Base-by-base conservation (phyloP, 1,140 invertebrate genomes). In the Oncopodura yosiiana region DNA sequence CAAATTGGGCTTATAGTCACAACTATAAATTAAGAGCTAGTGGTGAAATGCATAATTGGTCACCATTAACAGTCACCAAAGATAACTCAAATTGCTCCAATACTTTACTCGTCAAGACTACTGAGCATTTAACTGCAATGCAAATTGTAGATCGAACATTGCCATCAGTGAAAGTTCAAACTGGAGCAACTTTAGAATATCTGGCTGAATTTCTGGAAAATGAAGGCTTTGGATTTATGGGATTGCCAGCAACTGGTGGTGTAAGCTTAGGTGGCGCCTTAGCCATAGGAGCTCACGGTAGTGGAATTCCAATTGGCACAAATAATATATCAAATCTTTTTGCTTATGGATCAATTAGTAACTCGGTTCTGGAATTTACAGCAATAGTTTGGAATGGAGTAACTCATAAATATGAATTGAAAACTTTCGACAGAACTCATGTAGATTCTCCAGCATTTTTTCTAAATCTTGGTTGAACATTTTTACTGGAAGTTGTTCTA, bases 1-100 rank as follows among this genome's bases (percentile, higher is more conserved):
- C 51, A 3, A 61, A 57, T 39, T 61, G 55, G 54, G 60, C 55
- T 3, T 18, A 32, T 18, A 18, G 23, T 8, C 23, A 51, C 24
- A 34, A 37, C 14, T 50, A 45, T 23, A 54, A 37, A 8, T 14
- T 57, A 9, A 27, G 55, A 14, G 29, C 38, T 6, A 41, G 6
- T 41, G 38, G 38, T 41, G 5, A 41, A 6, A 6, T 6, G 16
- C 38, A 41, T 41, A 16, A 8, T 9, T 41, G 38, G 38, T 8
- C 38, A 6, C 38, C 38, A 14, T 6, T 41, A 14, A 41, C 38
- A 6, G 38, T 41, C 14, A 6, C 14, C 14, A 41, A 41, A 9
- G 38, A 41, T 9, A 27, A 39, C 21, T 39, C 11, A 2, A 19
- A 32, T 4, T 49, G 45, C 41, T 23, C 3, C 23, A 39, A 38